Evolutionary conservation across 2,113 vertebrate species (phyloP), one percentile per base, ranked within the genome.

Genomic region (Myodes glareolus): DNA sequence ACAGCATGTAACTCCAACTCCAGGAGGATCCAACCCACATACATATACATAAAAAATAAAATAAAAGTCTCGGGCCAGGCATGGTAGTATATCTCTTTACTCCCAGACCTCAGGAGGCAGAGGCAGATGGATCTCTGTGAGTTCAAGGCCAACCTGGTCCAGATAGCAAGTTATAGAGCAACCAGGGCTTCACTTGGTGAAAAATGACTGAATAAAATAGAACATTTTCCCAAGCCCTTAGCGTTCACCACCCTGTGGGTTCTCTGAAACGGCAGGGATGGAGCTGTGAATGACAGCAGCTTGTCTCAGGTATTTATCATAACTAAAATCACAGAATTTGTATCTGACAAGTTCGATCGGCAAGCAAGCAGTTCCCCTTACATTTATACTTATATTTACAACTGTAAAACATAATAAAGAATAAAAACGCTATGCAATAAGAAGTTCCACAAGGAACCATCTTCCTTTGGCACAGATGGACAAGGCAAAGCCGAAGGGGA

Each of bases 301-400:
- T 81, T 91, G 80, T 91, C 81, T 97, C 67, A 90, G 9, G 50
- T 95, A 70, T 36, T 87, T 90, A 95, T 77, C 93, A 75, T 95
- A 85, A 96, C 87, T 72, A 90, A 89, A 97, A 97, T 81, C 87
- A 94, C 61, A 95, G 81, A 61, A 96, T 81, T 97, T 95, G 78
- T 16, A 82, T 97, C 85, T 97, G 93, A 97, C 70, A 97, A 94
- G 88, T 90, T 89, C 97, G 91, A 90, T 92, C 31, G 85, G 90
- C 50, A 95, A 91, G 19, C 63, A 78, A 97, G 52, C 68, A 97
- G 94, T 45, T 93, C 16, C 94, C 87, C 65, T 96, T 73, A 45
- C 61, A 94, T 10, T 88, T 92, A 93, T 76, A 98, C 97, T 47
- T 68, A 21, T 2, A 61, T 63, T 84, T 84, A 31, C 4, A 65